phyloP scores from a whole-genome alignment of 2,113 vertebrate genomes.

The Aphyosemion australe region DNA sequence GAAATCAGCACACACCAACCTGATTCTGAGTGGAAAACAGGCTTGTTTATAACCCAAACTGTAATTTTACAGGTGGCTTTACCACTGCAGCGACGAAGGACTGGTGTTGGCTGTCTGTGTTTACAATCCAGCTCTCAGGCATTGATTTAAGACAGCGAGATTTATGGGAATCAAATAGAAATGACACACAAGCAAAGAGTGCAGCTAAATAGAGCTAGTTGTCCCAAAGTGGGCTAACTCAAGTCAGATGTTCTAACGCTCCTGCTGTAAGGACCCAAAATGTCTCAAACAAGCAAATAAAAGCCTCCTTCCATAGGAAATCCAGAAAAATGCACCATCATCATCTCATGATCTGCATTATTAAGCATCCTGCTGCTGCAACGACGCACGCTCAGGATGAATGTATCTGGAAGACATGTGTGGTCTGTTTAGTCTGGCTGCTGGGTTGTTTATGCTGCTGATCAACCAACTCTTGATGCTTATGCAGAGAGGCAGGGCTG shows the following conservation, averaged over 20 bases:
- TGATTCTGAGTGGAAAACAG: conserved; percentile 3
- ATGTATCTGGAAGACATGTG: conserved; percentile 63
- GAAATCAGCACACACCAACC: conserved; percentile 39
- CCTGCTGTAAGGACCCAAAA: too few relatives aligned
- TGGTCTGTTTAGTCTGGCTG: conserved; percentile 79
- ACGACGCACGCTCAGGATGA: conserved; percentile 20
- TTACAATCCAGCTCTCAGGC: conserved; percentile 2
- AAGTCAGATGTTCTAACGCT: not conserved
- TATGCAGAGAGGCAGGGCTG: conserved; percentile 8
- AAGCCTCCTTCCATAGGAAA: not conserved
- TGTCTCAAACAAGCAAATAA: not conserved
- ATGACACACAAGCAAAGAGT: not conserved
- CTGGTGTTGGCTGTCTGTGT: too few relatives aligned
- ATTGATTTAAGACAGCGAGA: conserved; percentile 11
- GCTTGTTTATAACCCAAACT: conserved; percentile 1
- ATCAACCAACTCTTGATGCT: conserved; percentile 26
- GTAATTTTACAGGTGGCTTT: conserved; percentile 48
- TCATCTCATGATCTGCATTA: conserved; percentile 10
- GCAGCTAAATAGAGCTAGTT: too few relatives aligned
- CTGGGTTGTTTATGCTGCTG: conserved; percentile 52
- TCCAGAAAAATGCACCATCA: conserved; percentile 11
- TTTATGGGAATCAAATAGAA: conserved; percentile 19
- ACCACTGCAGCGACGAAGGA: conserved; percentile 20
- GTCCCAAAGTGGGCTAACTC: conserved; percentile 4
- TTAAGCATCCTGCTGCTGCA: conserved; percentile 40